Conservation (phyloP, 92 coral and sea anemone genomes). For the Palythoa heliodiscus region DNA sequence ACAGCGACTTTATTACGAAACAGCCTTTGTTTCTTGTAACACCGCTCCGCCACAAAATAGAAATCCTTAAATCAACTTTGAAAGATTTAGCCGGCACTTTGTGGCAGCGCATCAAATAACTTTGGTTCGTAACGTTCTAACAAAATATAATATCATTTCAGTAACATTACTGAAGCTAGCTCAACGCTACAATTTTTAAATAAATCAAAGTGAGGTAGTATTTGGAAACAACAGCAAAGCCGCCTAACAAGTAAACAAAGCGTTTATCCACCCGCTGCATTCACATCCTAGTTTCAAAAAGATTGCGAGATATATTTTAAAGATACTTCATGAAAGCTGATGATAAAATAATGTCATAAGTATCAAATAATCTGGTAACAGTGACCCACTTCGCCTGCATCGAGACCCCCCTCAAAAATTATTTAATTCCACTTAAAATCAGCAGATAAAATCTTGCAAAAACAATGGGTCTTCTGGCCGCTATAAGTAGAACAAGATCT, state of each 20-base stretch:
- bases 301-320: neutral
- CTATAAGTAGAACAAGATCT: slow-evolving; percentile 3
- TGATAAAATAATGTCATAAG: neutral
- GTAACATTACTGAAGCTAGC: neutral
- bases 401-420: neutral
- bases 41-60: neutral
- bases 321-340: neutral
- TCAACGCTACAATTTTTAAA: slow-evolving; percentile 15
- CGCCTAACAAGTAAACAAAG: slow-evolving; percentile 17
- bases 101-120: neutral
- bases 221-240: neutral
- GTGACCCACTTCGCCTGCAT: neutral
- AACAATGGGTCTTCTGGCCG: neutral
- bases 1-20: slow-evolving; percentile 6
- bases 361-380: neutral
- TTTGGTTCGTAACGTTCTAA: neutral
- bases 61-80: neutral
- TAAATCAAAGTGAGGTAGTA: neutral
- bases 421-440: neutral
- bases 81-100: neutral
- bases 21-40: slow-evolving; percentile 7
- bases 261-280: slow-evolving; percentile 11
- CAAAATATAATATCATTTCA: neutral
- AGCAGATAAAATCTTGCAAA: neutral
- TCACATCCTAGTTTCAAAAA: neutral